Evolutionary conservation across 2,888 invertebrate species (phyloP).

Genomic region (Calameuta pallipes): DNA sequence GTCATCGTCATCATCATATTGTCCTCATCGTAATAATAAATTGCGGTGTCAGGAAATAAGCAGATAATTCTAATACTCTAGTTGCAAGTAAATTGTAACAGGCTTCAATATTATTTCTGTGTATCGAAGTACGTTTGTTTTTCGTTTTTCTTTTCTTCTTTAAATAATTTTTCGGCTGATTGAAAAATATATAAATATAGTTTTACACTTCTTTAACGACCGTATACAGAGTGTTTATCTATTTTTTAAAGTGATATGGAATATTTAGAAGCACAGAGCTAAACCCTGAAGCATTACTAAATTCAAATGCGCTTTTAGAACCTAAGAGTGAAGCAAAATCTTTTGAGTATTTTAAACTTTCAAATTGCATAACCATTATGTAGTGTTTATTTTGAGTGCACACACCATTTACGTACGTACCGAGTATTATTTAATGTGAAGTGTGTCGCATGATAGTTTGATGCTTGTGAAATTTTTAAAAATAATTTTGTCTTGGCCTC

Average conservation of each 20-base stretch:
- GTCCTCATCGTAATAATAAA: slow-evolving; percentile 31
- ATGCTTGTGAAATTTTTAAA: not conserved
- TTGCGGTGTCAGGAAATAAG: not conserved
- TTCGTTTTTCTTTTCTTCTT: not conserved
- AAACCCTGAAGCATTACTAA: not conserved
- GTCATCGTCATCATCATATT: slow-evolving; percentile 29
- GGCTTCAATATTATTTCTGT: not conserved
- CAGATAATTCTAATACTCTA: not conserved
- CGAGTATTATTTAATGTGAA: not conserved
- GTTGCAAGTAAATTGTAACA: not conserved
- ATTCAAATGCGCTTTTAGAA: not conserved
- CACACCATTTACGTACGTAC: not conserved
- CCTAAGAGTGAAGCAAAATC: not conserved
- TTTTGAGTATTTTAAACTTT: not conserved
- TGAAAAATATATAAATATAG: not conserved
- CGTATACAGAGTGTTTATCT: not conserved
- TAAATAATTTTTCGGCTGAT: not conserved
- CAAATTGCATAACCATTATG: not conserved
- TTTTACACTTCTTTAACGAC: not conserved
- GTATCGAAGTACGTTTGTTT: not conserved
- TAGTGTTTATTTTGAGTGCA: not conserved
- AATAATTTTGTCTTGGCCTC: not conserved
- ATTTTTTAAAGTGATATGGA: not conserved
- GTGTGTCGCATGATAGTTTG: not conserved
- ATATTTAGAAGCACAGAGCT: not conserved